A percentile compares a stretch with the other conserved stretches of the same genome.
These are phyloP conservation scores for Agrochola litura DNA, from an alignment of 2,888 invertebrate genomes.

Conservation along the genomic window DNA sequence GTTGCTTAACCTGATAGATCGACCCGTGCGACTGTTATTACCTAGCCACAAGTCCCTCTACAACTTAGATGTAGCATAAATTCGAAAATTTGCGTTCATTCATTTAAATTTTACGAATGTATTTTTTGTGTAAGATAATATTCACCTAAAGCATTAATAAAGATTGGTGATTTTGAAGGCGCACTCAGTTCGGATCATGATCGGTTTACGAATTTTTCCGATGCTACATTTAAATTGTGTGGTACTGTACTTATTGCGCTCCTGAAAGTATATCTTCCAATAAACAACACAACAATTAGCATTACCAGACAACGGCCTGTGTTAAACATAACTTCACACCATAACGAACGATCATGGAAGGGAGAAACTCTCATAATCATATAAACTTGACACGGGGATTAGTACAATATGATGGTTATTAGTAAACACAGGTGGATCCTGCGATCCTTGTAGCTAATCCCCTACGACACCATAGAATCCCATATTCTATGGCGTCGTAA, in stretches of 20 bases:
- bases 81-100: too few relatives aligned
- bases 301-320: background rate
- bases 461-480: slow-evolving; percentile 32
- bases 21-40: too few relatives aligned
- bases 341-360: slow-evolving; percentile 13
- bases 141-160: too few relatives aligned
- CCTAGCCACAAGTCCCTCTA: too few relatives aligned
- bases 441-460: slow-evolving; percentile 37
- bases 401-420: slow-evolving; percentile 43
- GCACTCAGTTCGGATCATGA: too few relatives aligned
- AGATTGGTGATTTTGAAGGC: too few relatives aligned
- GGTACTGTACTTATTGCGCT: background rate
- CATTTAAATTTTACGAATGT: too few relatives aligned
- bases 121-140: too few relatives aligned
- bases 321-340: slow-evolving; percentile 21
- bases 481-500: slow-evolving; percentile 10
- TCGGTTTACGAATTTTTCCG: too few relatives aligned
- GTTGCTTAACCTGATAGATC: too few relatives aligned
- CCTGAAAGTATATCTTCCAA: background rate
- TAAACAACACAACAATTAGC: slow-evolving; percentile 14
- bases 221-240: too few relatives aligned
- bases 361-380: slow-evolving; percentile 27
- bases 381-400: slow-evolving; percentile 42
- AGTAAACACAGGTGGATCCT: slow-evolving; percentile 50
- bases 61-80: too few relatives aligned